These are phyloP conservation scores for Varroa destructor DNA, from an alignment of 1,140 invertebrate species.

Conservation along the genomic window DNA sequence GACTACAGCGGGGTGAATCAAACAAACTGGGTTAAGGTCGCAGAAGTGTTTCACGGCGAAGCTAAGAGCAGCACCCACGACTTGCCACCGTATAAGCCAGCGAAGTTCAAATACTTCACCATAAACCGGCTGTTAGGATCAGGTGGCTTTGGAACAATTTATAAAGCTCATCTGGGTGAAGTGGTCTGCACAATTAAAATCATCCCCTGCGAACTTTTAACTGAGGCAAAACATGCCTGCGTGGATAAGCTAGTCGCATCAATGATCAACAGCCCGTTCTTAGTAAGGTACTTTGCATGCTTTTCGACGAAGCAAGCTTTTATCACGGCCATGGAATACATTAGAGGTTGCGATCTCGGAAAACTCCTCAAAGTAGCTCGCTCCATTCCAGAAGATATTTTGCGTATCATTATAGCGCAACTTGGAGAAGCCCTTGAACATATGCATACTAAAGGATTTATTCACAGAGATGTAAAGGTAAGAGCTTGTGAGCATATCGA, in stretches of 20 bases:
- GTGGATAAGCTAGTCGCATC: slow-evolving; percentile 15
- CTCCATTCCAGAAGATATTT: slow-evolving; percentile 1
- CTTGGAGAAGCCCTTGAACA: slow-evolving; percentile 12
- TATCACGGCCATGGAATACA: slow-evolving; percentile 16
- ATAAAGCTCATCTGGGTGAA: slow-evolving; percentile 3
- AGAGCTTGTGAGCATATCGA: background rate
- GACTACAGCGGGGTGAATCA: slow-evolving; percentile 11
- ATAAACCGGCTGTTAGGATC: slow-evolving; percentile 1
- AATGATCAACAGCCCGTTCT: slow-evolving; percentile 7
- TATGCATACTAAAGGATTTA: slow-evolving; percentile 13
- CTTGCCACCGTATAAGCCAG: background rate
- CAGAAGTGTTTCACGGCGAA: slow-evolving; percentile 3
- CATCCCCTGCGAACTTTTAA: background rate
- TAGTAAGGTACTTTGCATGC: slow-evolving; percentile 15
- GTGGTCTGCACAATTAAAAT: slow-evolving; percentile 14
- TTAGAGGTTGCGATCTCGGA: slow-evolving; percentile 18
- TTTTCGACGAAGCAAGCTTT: slow-evolving; percentile 21
- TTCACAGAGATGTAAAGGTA: slow-evolving; percentile 23
- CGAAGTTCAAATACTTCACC: slow-evolving; percentile 14
- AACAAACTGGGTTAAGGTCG: slow-evolving; percentile 20
- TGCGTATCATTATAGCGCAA: slow-evolving; percentile 13
- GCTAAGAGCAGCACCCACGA: background rate
- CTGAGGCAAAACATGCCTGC: slow-evolving; percentile 11
- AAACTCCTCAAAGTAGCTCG: background rate
- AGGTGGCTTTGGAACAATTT: slow-evolving; percentile 9